Percentiles rank a stretch among this genome's conserved stretches.
Conservation (phyloP, 2,113 vertebrate genomes). For the Tamias sibiricus region DNA sequence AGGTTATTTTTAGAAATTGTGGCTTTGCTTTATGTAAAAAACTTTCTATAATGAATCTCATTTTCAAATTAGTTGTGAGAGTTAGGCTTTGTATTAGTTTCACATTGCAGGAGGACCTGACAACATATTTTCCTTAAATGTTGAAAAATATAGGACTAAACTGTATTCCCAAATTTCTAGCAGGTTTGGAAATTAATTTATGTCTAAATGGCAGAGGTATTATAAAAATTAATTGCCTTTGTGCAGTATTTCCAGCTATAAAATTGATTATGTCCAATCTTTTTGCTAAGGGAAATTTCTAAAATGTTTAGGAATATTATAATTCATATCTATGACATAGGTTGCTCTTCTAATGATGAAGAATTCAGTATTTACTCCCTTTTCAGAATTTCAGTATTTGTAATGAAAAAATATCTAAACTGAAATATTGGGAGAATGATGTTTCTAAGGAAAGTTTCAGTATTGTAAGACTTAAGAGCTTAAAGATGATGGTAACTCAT, state of each 20-base stretch:
- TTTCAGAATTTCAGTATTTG: constrained; percentile 11
- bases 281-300: constrained; percentile 28
- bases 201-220: not conserved
- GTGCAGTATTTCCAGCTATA: not conserved
- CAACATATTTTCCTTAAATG: constrained; percentile 14
- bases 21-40: constrained; percentile 14
- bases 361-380: not conserved
- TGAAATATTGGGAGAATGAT: not conserved
- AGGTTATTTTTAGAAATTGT: constrained; percentile 20
- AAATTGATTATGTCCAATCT: not conserved
- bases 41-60: not conserved
- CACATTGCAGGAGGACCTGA: not conserved
- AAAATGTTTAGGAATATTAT: not conserved
- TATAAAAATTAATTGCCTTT: constrained; percentile 7
- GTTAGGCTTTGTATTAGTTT: not conserved
- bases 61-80: constrained; percentile 24
- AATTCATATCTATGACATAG: not conserved
- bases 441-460: constrained; percentile 19
- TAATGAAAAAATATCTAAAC: not conserved
- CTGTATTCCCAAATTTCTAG: not conserved
- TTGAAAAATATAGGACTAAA: constrained; percentile 1
- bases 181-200: constrained; percentile 11
- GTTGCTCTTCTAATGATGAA: not conserved
- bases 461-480: not conserved
- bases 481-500: not conserved